phyloP scores from a whole-genome alignment of 2,797 vertebrate genomes.

The Margarornis squamiger region DNA sequence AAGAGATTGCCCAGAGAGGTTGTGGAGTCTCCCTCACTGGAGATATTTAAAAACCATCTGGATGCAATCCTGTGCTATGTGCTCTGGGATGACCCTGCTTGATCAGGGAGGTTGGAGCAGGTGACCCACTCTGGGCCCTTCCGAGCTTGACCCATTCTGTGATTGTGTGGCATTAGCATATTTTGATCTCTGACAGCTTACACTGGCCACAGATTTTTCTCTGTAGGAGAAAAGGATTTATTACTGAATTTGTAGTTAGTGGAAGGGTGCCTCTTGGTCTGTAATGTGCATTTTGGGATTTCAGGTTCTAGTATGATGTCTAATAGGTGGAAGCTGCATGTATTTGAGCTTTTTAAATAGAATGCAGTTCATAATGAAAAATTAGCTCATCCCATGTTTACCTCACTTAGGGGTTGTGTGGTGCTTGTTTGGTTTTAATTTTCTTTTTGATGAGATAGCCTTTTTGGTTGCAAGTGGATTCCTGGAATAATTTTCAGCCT shows the following conservation, averaged over 20 bases:
- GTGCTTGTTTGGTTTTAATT: background rate
- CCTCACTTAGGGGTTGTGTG: background rate
- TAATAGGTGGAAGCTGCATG: background rate
- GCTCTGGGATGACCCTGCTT: background rate
- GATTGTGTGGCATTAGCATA: background rate
- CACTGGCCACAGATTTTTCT: background rate
- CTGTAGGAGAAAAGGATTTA: background rate
- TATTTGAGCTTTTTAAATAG: background rate
- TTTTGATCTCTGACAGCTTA: background rate
- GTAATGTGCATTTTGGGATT: background rate
- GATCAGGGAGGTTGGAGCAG: background rate
- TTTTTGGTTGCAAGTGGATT: background rate
- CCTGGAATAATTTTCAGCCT: background rate
- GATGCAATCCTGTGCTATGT: background rate
- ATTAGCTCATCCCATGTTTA: background rate
- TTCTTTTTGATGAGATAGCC: background rate
- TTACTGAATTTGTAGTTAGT: background rate
- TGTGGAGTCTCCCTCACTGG: background rate
- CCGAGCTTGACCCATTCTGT: background rate
- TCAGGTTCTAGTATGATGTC: background rate
- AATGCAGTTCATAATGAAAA: background rate
- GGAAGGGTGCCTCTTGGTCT: background rate
- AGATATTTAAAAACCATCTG: background rate
- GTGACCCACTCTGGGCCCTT: background rate
- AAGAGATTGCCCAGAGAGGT: background rate